Evolutionary conservation across 2,797 vertebrate genomes (phyloP).

Genomic region (Anguilla anguilla): DNA sequence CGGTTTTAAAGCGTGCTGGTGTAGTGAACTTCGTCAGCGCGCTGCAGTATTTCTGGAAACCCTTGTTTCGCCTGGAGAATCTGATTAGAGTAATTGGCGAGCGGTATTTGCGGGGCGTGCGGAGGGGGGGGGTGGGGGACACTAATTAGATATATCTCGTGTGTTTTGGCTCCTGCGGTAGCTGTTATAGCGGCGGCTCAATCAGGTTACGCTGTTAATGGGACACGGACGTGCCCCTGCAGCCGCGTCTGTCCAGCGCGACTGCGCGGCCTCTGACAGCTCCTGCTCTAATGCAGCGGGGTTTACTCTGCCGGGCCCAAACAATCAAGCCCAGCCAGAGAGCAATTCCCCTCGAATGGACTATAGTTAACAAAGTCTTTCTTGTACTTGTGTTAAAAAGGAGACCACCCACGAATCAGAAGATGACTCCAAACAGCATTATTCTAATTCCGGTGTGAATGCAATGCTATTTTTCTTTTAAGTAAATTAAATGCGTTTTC

Average conservation of each 20-base stretch:
- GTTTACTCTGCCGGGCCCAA: slow-evolving; percentile 33
- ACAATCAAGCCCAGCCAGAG: slow-evolving; percentile 36
- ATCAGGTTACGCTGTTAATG: slow-evolving; percentile 61
- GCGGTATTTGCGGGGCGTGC: slow-evolving; percentile 50
- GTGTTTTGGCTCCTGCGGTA: slow-evolving; percentile 53
- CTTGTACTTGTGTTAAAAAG: slow-evolving; percentile 30
- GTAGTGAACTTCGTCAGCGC: slow-evolving; percentile 55
- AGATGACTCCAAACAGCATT: not conserved
- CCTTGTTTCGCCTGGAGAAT: slow-evolving; percentile 55
- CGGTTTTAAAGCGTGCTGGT: slow-evolving; percentile 33
- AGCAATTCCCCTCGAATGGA: slow-evolving; percentile 28
- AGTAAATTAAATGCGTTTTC: not conserved
- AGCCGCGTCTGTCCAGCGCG: slow-evolving; percentile 44
- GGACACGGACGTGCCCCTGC: slow-evolving; percentile 42
- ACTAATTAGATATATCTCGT: slow-evolving; percentile 57
- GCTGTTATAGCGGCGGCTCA: slow-evolving; percentile 59
- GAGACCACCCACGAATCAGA: slow-evolving; percentile 30
- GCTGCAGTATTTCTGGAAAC: slow-evolving; percentile 56
- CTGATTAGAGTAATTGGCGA: slow-evolving; percentile 56
- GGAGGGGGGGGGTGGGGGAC: slow-evolving; percentile 47
- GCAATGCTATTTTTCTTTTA: not conserved
- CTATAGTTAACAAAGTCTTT: slow-evolving; percentile 37
- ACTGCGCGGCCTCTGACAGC: slow-evolving; percentile 36
- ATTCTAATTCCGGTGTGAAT: not conserved
- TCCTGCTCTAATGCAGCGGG: slow-evolving; percentile 27